Conservation (phyloP, 2,888 invertebrate genomes). For the Pandemis heparana region DNA sequence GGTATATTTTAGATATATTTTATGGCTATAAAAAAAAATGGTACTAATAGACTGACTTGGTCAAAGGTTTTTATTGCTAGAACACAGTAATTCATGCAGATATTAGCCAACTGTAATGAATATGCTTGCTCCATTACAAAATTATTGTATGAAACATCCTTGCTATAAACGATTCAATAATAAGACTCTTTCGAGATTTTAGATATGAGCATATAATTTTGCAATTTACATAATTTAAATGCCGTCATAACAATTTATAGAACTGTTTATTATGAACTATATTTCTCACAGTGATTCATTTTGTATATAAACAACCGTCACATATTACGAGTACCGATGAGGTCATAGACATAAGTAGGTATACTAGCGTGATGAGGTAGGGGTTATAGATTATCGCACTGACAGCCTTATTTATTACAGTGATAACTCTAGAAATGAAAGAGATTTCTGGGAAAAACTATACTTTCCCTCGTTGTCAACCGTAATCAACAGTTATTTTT, state of each 20-base stretch:
- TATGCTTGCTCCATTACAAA: too few species aligned
- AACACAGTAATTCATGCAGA: too few species aligned
- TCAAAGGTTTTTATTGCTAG: too few species aligned
- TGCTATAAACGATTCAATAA: neutral
- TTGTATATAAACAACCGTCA: conserved; percentile 17
- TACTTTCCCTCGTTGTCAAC: neutral
- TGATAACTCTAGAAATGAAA: neutral
- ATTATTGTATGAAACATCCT: too few species aligned
- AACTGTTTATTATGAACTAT: neutral
- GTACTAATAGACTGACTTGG: too few species aligned
- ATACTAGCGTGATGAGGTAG: conserved; percentile 17
- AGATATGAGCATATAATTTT: neutral
- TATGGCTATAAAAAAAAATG: too few species aligned
- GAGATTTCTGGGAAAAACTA: neutral
- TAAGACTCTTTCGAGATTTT: neutral
- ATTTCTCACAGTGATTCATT: conserved; percentile 4
- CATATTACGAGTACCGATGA: conserved; percentile 4
- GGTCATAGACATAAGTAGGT: too few species aligned
- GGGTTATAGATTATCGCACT: conserved; percentile 16
- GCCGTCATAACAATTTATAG: neutral
- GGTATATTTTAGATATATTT: too few species aligned
- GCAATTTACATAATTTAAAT: neutral
- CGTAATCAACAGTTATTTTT: too few species aligned
- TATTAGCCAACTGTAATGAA: too few species aligned
- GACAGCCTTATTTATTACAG: neutral